phyloP scores from a whole-genome alignment of 1,140 invertebrate genomes.

The Lepidurus packardi region DNA sequence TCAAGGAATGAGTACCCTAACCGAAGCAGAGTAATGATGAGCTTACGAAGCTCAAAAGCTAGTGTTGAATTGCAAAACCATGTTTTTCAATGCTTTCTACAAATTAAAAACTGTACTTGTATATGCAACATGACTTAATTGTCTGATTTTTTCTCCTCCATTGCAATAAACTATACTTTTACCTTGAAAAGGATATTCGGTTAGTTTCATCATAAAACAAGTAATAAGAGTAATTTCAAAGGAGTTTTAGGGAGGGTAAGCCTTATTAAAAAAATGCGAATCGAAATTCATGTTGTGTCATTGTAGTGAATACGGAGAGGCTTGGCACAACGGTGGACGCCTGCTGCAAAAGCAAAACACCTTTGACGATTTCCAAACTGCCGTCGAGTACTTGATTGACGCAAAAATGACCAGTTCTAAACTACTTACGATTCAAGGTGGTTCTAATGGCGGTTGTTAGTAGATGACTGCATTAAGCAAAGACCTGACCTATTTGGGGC shows the following conservation, averaged over 20 bases:
- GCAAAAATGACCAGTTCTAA: slow-evolving; percentile 70
- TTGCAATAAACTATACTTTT: too few relatives aligned
- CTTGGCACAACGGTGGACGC: slow-evolving; percentile 91
- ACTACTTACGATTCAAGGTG: slow-evolving; percentile 84
- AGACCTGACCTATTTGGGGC: slow-evolving; percentile 90
- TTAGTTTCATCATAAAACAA: too few relatives aligned
- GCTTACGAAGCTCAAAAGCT: neutral
- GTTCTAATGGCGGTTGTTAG: slow-evolving; percentile 93
- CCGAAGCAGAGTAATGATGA: neutral
- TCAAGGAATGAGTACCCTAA: slow-evolving; percentile 33
- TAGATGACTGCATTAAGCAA: slow-evolving; percentile 90
- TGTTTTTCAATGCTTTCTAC: too few relatives aligned
- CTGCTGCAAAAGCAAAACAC: slow-evolving; percentile 93
- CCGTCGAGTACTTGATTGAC: slow-evolving; percentile 81
- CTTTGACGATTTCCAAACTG: slow-evolving; percentile 93
- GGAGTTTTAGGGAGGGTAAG: slow-evolving; percentile 90
- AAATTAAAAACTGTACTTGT: too few relatives aligned
- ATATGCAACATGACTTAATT: too few relatives aligned
- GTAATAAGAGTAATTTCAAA: too few relatives aligned
- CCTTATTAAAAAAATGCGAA: neutral
- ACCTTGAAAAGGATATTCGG: too few relatives aligned
- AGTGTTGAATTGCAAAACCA: neutral
- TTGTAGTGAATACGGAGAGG: slow-evolving; percentile 87
- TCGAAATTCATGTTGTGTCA: neutral
- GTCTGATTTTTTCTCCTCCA: too few relatives aligned